Evolutionary conservation across 2,888 invertebrate species (phyloP).

Genomic region (Pseudoips prasinana): DNA sequence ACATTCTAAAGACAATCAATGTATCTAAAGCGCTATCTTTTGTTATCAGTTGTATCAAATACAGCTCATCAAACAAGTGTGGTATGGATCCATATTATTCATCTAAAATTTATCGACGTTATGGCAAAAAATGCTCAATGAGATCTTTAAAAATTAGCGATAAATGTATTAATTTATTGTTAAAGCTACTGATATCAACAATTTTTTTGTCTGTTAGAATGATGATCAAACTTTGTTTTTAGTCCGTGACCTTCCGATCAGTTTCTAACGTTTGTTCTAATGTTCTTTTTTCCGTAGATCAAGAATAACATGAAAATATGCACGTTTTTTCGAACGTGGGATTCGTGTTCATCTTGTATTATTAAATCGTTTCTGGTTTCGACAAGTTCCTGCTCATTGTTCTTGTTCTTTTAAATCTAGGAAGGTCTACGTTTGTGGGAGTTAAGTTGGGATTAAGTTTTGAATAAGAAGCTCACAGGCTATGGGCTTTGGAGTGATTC

Average conservation of each 20-base stretch:
- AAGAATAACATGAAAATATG: slow-evolving; percentile 21
- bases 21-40: no score
- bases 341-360: slow-evolving; percentile 26
- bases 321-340: slow-evolving; percentile 33
- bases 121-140: no score
- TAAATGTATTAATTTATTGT: no score
- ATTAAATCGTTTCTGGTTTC: slow-evolving; percentile 33
- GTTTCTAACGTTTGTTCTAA: slow-evolving; percentile 21
- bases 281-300: slow-evolving; percentile 28
- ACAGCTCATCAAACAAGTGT: no score
- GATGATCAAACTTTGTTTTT: no score
- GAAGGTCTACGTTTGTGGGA: slow-evolving; percentile 18
- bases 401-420: slow-evolving; percentile 15
- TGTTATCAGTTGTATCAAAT: no score
- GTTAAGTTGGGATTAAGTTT: slow-evolving; percentile 10
- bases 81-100: no score
- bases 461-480: background rate
- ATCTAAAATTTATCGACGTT: no score
- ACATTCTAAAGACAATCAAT: no score
- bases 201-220: no score
- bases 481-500: background rate
- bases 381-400: slow-evolving; percentile 32
- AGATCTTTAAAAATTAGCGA: no score
- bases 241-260: slow-evolving; percentile 15
- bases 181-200: no score